Evolutionary conservation across 2,113 vertebrate genomes (phyloP).

Genomic region (Carettochelys insculpta): DNA sequence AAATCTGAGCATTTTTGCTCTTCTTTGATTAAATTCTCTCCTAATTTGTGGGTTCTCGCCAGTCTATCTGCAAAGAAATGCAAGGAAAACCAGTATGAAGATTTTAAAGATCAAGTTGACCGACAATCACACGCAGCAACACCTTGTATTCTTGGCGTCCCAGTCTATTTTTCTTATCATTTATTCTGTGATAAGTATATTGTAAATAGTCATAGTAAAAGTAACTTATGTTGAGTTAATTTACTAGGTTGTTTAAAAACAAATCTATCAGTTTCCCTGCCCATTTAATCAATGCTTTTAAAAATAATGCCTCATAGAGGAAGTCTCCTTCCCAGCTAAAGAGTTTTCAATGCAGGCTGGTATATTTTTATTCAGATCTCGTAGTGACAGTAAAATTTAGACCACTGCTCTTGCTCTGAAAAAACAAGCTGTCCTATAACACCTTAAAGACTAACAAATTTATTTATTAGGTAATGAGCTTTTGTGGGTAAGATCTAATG

Average conservation of each 20-base stretch:
- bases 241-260: neutral
- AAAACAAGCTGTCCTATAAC: no score
- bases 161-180: neutral
- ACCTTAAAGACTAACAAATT: no score
- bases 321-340: neutral
- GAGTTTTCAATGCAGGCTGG: neutral
- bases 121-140: neutral
- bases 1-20: neutral
- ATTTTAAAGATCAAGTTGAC: neutral
- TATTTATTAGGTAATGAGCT: no score
- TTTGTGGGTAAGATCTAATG: no score
- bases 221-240: neutral
- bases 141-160: neutral
- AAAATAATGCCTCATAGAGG: neutral
- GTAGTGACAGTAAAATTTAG: neutral
- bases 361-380: neutral
- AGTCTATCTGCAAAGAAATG: accelerated
- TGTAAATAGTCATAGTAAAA: accelerated
- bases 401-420: neutral
- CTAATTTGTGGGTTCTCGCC: accelerated
- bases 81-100: accelerated
- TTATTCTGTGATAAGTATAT: accelerated
- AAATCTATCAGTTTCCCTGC: neutral
- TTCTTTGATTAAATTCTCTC: neutral
- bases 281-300: neutral